These are phyloP conservation scores for Zaprionus africanus DNA, from an alignment of 1,140 invertebrate species.

Conservation along the genomic window DNA sequence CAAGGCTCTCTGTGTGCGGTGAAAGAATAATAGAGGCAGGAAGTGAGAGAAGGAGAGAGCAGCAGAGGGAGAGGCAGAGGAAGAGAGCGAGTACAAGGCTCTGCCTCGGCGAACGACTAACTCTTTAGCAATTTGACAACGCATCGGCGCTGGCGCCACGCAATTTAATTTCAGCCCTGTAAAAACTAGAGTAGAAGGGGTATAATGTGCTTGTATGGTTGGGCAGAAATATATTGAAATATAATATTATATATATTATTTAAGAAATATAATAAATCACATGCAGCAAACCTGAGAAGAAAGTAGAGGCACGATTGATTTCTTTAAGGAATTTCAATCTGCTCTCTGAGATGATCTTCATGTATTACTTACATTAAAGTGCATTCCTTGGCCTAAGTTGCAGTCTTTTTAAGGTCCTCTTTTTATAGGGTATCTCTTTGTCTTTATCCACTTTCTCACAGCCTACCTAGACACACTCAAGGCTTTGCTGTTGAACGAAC, in stretches of 20 bases:
- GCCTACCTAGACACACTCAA: neutral
- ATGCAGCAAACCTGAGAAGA: too few species aligned
- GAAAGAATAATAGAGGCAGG: too few species aligned
- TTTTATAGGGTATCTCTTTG: conserved; percentile 2
- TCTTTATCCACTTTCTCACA: neutral
- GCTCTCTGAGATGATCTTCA: rapidly evolving
- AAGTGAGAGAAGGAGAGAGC: neutral
- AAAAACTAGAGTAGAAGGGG: neutral
- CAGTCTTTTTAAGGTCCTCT: neutral
- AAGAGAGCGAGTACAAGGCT: neutral
- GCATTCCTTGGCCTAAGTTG: neutral
- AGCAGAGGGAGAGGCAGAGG: neutral
- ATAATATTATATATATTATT: too few species aligned
- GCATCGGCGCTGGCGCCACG: conserved; percentile 12
- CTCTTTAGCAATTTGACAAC: conserved; percentile 11
- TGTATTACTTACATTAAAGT: too few species aligned
- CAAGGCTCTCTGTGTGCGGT: neutral
- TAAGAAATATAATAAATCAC: too few species aligned
- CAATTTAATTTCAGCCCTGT: conserved; percentile 35
- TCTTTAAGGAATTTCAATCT: too few species aligned
- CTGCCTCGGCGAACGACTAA: neutral
- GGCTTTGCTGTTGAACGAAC: conserved; percentile 5
- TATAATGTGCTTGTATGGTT: neutral
- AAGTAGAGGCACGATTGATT: too few species aligned
- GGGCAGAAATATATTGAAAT: too few species aligned